Percentiles rank a stretch among this genome's conserved stretches.
Conservation (phyloP, 2,888 invertebrate genomes). For the Phlogophora meticulosa region DNA sequence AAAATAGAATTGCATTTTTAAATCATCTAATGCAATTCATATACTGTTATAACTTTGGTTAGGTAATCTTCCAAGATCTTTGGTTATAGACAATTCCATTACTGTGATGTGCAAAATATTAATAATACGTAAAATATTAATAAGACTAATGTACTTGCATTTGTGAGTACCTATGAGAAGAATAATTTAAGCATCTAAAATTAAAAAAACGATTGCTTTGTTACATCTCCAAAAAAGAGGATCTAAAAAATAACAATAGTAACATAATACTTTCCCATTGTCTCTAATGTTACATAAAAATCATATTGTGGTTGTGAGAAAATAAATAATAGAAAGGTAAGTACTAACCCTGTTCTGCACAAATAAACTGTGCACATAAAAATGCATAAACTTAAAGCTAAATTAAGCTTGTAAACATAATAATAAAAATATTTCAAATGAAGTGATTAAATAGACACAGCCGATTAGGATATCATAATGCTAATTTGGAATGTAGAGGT, state of each 20-base stretch:
- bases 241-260: constrained; percentile 60
- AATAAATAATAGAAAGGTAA: constrained; percentile 60
- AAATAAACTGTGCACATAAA: constrained; percentile 56
- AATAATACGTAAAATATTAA: constrained; percentile 29
- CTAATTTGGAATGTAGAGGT: constrained; percentile 88
- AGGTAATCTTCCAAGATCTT: constrained; percentile 73
- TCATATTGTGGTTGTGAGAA: constrained; percentile 47
- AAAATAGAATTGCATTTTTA: constrained; percentile 70
- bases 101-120: constrained; percentile 67
- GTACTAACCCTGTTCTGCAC: constrained; percentile 61
- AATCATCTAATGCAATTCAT: constrained; percentile 67
- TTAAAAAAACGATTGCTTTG: constrained; percentile 63
- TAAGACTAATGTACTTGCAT: constrained; percentile 63
- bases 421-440: constrained; percentile 63
- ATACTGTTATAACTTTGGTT: constrained; percentile 73
- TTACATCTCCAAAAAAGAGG: constrained; percentile 62
- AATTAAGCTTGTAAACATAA: constrained; percentile 59
- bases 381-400: constrained; percentile 57
- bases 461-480: constrained; percentile 78
- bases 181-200: constrained; percentile 56
- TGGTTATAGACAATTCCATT: constrained; percentile 73
- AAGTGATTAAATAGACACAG: constrained; percentile 78
- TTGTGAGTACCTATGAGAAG: constrained; percentile 49
- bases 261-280: constrained; percentile 58
- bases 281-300: constrained; percentile 43